Evolutionary conservation across 2,888 invertebrate species (phyloP).

Genomic region (Apamea crenata): DNA sequence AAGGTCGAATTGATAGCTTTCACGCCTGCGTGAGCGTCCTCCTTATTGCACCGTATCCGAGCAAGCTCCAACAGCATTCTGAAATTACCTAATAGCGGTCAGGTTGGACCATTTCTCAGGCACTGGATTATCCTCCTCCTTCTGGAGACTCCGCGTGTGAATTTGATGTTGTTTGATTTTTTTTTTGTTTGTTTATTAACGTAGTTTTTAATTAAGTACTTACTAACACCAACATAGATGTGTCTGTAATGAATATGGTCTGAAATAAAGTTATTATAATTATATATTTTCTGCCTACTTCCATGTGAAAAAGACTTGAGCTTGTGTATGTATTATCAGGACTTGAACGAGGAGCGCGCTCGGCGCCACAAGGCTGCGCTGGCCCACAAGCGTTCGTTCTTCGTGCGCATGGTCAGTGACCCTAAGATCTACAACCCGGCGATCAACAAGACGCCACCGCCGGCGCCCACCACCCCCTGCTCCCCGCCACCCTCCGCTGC

Average conservation of each 20-base stretch:
- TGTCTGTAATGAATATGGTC: neutral
- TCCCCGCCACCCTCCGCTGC: constrained; percentile 84
- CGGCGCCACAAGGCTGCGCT: constrained; percentile 94
- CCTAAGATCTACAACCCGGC: constrained; percentile 98
- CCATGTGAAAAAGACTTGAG: neutral
- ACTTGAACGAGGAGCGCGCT: constrained; percentile 93
- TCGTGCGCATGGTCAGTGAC: constrained; percentile 99
- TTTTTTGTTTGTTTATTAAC: neutral
- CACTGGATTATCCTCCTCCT: neutral
- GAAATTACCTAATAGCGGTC: neutral
- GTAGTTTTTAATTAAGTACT: neutral
- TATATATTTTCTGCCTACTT: neutral
- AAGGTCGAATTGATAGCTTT: neutral
- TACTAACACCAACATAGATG: neutral
- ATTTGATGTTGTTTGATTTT: neutral
- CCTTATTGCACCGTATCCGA: neutral
- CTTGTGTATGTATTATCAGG: constrained; percentile 80
- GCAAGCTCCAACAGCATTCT: neutral
- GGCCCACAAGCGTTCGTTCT: constrained; percentile 98
- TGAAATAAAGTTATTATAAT: neutral
- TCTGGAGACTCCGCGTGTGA: neutral
- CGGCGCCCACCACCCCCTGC: constrained; percentile 89
- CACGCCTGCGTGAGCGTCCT: neutral
- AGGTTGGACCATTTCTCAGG: neutral
- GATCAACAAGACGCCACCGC: constrained; percentile 94